Evolutionary conservation across 2,888 invertebrate genomes (phyloP).

Genomic region (Unio pictorum): DNA sequence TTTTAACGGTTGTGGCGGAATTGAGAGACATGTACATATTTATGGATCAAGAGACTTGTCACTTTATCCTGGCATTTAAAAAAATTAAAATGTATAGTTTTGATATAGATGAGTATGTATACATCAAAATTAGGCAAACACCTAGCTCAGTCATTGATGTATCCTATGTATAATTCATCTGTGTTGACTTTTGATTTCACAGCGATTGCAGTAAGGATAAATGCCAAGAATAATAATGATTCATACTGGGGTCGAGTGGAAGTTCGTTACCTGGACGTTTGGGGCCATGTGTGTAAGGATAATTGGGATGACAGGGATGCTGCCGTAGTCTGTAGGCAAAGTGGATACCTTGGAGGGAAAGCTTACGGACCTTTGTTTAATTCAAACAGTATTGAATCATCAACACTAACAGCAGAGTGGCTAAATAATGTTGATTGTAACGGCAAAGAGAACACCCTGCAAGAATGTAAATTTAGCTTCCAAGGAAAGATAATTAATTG

Average conservation of each 20-base stretch:
- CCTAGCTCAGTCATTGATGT: too few relatives aligned
- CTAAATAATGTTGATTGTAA: constrained; percentile 72
- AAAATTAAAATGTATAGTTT: too few relatives aligned
- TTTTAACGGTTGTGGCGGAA: too few relatives aligned
- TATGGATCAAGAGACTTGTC: too few relatives aligned
- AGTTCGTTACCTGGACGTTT: constrained; percentile 17
- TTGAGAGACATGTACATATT: too few relatives aligned
- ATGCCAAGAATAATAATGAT: too few relatives aligned
- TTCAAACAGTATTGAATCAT: constrained; percentile 37
- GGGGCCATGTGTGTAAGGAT: constrained; percentile 19
- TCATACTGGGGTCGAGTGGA: constrained; percentile 24
- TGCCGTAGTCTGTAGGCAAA: constrained; percentile 36
- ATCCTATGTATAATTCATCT: too few relatives aligned
- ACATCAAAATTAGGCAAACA: too few relatives aligned
- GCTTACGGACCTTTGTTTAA: constrained; percentile 39
- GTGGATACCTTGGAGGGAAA: constrained; percentile 46
- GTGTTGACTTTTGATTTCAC: too few relatives aligned
- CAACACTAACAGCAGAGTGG: constrained; percentile 52
- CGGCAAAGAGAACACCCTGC: constrained; percentile 50
- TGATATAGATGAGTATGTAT: too few relatives aligned
- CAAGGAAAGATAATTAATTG: constrained; percentile 18
- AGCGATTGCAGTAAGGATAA: too few relatives aligned
- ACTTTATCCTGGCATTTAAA: too few relatives aligned
- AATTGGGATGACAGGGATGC: constrained; percentile 25
- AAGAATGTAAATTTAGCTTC: constrained; percentile 30